These are phyloP conservation scores for Labeo calbasu DNA, from an alignment of 2,797 vertebrate genomes.

Conservation along the genomic window DNA sequence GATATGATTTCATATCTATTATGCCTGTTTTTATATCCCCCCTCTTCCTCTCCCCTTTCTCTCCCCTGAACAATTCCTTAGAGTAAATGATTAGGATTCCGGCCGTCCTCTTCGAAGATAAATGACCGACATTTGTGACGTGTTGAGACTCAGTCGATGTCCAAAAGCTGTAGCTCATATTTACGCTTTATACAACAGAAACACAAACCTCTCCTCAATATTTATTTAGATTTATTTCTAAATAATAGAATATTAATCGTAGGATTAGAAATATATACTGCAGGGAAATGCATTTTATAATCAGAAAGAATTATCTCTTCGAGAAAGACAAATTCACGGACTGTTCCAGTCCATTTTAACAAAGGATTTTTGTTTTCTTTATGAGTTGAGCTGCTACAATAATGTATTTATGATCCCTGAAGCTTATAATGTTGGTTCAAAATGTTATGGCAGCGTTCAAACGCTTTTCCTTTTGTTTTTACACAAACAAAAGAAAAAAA, in stretches of 20 bases:
- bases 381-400: background rate
- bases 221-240: background rate
- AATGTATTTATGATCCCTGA: background rate
- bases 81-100: constrained; percentile 94
- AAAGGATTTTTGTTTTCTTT: background rate
- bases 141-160: constrained; percentile 82
- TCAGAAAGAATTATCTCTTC: background rate
- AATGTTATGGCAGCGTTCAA: background rate
- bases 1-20: constrained; percentile 89
- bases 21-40: constrained; percentile 73
- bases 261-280: background rate
- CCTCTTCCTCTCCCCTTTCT: constrained; percentile 55
- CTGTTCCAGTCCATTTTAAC: constrained; percentile 9
- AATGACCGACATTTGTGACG: constrained; percentile 91
- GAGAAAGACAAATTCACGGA: constrained; percentile 1
- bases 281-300: constrained; percentile 1
- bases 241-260: background rate
- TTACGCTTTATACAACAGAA: constrained; percentile 54
- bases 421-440: background rate
- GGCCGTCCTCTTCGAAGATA: constrained; percentile 88
- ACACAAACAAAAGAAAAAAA: background rate
- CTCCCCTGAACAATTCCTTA: constrained; percentile 83
- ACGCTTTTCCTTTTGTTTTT: background rate
- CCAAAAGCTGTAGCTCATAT: constrained; percentile 71
- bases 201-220: constrained; percentile 37